Base-by-base conservation (phyloP, 2,888 invertebrate genomes). In the Caradrina clavipalpis region DNA sequence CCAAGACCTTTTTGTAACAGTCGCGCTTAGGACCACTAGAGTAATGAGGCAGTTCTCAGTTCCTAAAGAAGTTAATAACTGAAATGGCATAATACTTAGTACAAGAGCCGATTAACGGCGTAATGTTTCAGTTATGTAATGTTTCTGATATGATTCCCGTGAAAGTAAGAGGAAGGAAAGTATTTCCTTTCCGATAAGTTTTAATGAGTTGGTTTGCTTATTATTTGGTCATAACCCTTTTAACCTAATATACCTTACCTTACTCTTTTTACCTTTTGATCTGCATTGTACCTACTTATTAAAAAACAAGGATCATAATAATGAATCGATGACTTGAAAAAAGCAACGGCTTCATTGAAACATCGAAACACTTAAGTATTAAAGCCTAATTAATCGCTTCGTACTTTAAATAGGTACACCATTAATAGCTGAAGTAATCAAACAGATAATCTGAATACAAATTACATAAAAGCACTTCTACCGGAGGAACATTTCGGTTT, bases 401-500 rank as follows among this genome's bases (percentile, higher is more conserved):
- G 39, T 39, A 39, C 35, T 35, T 35, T 39, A 39, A 39, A 45
- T 17, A 17, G 45, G 45, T 53, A 31, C 13, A 51, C 26, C 26
- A 69, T 26, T 67, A 51, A 56, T 31, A 69, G 22, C 68, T 42
- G n/a, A 19, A 66, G 50, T 71, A 76, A 75, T 75, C 61, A 71
- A 72, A 57, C 55, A 59, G 56, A 68, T 71, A 73, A 78, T 74
- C 73, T 63, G 13, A 68, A 70, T 66, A 69, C 73, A 71, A 81
- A 69, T 75, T 69, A 73, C 74, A 72, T 75, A 81, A 76, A 79
- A 69, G 74, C 76, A 76, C 69, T 80, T 76, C 65, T 67, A 73
- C 65, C 56, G 49, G 50, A 76, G 64, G 57, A 80, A 74, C 74
- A 73, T 82, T 82, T 81, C 69, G 76, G 76, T 79, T 82, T 79